phyloP scores from a whole-genome alignment of 1,140 invertebrate species.

The Andrena cerasifolii region DNA sequence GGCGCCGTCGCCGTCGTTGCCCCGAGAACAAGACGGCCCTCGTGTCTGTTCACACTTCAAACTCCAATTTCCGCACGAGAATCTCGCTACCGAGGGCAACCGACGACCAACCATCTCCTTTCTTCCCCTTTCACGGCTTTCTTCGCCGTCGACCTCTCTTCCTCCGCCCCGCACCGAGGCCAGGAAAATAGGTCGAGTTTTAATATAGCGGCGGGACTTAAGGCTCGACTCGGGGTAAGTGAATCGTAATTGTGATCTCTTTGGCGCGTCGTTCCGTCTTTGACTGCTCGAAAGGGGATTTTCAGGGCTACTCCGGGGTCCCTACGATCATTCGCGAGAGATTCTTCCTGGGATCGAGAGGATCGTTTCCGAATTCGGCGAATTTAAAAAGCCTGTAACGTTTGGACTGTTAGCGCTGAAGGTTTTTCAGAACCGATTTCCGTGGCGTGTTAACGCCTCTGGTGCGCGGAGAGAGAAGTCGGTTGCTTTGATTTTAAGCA shows the following conservation, averaged over 20 bases:
- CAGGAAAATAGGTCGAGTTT: constrained; percentile 34
- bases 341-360: too few relatives aligned
- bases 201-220: constrained; percentile 21
- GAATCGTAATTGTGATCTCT: constrained; percentile 42
- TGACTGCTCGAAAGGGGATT: background rate
- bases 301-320: background rate
- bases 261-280: background rate
- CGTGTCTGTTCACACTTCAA: constrained; percentile 47
- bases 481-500: constrained; percentile 5
- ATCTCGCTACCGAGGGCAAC: constrained; percentile 2
- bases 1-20: background rate
- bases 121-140: background rate
- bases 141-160: background rate
- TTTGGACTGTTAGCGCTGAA: background rate
- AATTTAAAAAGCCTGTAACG: background rate
- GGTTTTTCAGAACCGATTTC: background rate
- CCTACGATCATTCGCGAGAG: too few relatives aligned
- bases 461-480: background rate
- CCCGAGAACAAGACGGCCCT: background rate
- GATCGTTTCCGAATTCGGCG: background rate
- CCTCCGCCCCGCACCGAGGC: background rate
- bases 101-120: background rate
- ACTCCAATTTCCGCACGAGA: constrained; percentile 37
- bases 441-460: background rate
- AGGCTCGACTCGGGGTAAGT: constrained; percentile 16